These are phyloP conservation scores for Bubalus kerabau DNA, from an alignment of 2,113 vertebrate genomes.

Conservation along the genomic window DNA sequence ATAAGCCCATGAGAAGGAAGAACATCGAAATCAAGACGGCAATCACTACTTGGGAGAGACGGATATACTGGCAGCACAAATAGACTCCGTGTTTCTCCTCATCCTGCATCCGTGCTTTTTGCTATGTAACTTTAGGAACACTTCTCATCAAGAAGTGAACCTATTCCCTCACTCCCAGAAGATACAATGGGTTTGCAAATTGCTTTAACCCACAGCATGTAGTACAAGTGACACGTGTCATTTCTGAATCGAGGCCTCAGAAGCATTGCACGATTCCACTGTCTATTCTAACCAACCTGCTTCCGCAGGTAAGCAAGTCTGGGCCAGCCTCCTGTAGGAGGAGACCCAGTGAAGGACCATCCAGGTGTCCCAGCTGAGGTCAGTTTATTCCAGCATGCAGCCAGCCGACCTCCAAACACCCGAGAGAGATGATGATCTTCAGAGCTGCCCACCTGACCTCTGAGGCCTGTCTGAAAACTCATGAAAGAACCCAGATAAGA, in stretches of 20 bases:
- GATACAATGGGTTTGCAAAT: neutral
- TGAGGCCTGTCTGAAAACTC: neutral
- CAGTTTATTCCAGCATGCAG: neutral
- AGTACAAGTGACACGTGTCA: neutral
- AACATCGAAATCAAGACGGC: neutral
- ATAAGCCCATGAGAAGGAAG: neutral
- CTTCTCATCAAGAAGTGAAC: neutral
- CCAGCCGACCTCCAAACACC: neutral
- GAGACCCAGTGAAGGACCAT: neutral
- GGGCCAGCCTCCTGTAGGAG: neutral
- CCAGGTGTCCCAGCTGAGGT: neutral
- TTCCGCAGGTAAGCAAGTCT: rapidly evolving
- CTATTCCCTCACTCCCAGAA: neutral
- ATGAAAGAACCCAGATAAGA: neutral
- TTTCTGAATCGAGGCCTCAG: neutral
- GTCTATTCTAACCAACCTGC: neutral
- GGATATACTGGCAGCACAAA: neutral
- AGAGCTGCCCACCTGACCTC: neutral
- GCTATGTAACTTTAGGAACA: neutral
- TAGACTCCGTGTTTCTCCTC: neutral
- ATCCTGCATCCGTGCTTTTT: neutral
- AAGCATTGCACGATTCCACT: neutral
- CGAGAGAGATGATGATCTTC: neutral
- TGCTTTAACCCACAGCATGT: neutral
- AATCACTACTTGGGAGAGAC: neutral